These are phyloP conservation scores for Zapus hudsonius DNA, from an alignment of 2,113 vertebrate species.

Conservation along the genomic window DNA sequence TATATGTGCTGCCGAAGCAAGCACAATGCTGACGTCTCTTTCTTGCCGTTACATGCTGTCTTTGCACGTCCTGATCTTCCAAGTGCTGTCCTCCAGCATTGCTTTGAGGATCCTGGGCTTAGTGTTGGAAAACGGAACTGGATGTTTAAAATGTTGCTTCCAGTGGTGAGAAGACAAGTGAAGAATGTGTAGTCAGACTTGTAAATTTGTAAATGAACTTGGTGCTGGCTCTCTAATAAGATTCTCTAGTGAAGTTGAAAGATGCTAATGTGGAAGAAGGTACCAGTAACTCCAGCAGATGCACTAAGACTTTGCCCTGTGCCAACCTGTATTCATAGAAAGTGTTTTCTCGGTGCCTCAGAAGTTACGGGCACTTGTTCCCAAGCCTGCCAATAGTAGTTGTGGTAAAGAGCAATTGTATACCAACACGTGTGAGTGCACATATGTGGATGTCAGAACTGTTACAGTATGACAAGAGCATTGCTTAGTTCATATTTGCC, in stretches of 20 bases:
- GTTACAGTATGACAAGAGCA: neutral
- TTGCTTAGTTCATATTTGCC: neutral
- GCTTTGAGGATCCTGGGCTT: slow-evolving; percentile 32
- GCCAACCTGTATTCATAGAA: neutral
- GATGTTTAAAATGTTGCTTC: slow-evolving; percentile 20
- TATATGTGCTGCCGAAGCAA: too few species aligned
- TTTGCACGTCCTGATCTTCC: neutral
- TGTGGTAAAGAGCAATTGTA: too few species aligned
- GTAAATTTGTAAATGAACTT: neutral
- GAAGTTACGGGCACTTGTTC: too few species aligned
- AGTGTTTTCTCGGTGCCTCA: too few species aligned
- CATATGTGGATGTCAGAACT: too few species aligned
- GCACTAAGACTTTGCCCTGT: neutral
- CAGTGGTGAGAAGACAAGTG: neutral
- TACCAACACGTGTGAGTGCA: too few species aligned
- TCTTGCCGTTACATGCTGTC: neutral
- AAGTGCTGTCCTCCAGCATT: neutral
- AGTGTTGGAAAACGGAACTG: neutral
- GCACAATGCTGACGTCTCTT: neutral
- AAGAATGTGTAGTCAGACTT: neutral
- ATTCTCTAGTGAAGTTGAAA: neutral
- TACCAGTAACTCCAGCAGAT: neutral
- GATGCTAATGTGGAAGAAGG: neutral
- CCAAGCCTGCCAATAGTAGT: neutral
- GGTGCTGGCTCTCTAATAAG: neutral